Conservation (phyloP, 2,113 vertebrate genomes). For the Petrocephalus microphthalmus region DNA sequence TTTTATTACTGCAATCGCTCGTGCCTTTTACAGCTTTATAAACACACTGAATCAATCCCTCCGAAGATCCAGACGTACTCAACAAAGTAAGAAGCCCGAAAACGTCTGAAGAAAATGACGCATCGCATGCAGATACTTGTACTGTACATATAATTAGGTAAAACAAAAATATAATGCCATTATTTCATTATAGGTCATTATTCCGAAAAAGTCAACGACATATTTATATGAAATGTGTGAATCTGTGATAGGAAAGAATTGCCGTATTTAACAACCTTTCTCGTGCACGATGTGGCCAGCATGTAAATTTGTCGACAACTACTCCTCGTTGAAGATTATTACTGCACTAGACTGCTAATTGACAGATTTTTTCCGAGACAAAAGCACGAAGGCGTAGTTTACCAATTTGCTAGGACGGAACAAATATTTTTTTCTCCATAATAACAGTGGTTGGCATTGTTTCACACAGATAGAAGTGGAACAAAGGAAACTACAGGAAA, state of each 20-base stretch:
- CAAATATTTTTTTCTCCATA: constrained; percentile 68
- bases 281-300: neutral
- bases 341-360: neutral
- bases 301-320: neutral
- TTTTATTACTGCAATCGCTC: constrained; percentile 89
- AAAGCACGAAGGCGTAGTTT: constrained; percentile 57
- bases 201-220: neutral
- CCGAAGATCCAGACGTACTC: constrained; percentile 56
- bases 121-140: constrained; percentile 24
- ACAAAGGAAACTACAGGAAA: constrained; percentile 74
- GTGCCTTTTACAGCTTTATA: constrained; percentile 84
- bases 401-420: constrained; percentile 77
- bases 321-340: neutral
- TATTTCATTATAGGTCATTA: neutral
- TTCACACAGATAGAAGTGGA: constrained; percentile 74
- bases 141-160: neutral
- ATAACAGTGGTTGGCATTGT: constrained; percentile 80
- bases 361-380: neutral
- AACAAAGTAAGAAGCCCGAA: constrained; percentile 41
- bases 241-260: neutral
- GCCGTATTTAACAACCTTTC: neutral
- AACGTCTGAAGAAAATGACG: constrained; percentile 25
- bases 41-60: constrained; percentile 86
- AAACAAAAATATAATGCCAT: neutral
- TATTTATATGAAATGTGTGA: neutral